Evolutionary conservation across 2,113 vertebrate species (phyloP).

Genomic region (Alligator mississippiensis): DNA sequence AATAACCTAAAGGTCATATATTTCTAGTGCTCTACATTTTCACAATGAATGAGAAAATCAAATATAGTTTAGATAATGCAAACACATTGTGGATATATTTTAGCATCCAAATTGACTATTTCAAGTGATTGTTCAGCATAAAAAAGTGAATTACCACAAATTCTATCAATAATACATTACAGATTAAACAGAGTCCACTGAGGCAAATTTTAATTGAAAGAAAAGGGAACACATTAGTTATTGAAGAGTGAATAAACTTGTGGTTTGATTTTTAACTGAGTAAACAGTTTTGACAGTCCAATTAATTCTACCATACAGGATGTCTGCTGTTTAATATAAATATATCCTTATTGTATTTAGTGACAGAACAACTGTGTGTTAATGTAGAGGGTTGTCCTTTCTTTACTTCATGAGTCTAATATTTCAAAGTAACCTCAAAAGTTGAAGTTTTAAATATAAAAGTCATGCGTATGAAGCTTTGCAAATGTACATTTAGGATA

Average conservation of each 20-base stretch:
- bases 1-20: not conserved
- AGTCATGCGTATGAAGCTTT: not conserved
- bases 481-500: not conserved
- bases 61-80: not conserved
- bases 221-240: not conserved
- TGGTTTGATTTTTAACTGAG: not conserved
- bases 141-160: not conserved
- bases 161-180: not conserved
- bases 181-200: not conserved
- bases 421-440: not conserved
- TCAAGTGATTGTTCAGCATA: not conserved
- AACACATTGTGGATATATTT: not conserved
- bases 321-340: not conserved
- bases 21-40: not conserved
- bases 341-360: not conserved
- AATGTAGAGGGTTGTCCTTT: not conserved
- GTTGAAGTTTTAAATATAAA: not conserved
- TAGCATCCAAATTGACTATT: not conserved
- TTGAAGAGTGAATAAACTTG: not conserved
- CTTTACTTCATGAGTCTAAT: not conserved
- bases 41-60: not conserved
- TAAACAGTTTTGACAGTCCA: not conserved
- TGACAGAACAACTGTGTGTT: not conserved
- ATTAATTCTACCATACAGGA: not conserved
- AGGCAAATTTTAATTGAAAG: not conserved